These are phyloP conservation scores for Narcine bancroftii DNA, from an alignment of 2,113 vertebrate species.

Conservation along the genomic window DNA sequence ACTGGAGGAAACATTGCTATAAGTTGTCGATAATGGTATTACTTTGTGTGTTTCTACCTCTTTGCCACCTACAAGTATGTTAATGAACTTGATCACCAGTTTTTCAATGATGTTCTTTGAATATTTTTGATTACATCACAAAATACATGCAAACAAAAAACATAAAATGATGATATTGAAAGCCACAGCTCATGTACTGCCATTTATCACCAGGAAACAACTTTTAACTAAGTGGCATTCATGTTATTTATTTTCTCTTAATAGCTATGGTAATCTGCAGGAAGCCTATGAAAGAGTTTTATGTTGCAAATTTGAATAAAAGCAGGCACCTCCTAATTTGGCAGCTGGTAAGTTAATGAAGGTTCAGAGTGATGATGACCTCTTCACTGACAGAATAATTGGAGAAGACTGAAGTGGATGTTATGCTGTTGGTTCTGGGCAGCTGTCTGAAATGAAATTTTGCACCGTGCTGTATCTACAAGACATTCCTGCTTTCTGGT, in stretches of 20 bases:
- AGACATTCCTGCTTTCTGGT: neutral
- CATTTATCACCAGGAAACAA: constrained; percentile 14
- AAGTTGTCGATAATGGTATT: neutral
- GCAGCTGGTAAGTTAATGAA: constrained; percentile 35
- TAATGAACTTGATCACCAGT: neutral
- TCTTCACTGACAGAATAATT: constrained; percentile 39
- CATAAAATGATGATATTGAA: neutral
- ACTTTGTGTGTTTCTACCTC: neutral
- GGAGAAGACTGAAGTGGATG: constrained; percentile 40
- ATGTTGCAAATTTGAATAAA: constrained; percentile 38
- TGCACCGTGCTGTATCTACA: neutral
- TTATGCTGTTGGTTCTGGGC: constrained; percentile 38
- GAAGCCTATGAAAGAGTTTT: neutral
- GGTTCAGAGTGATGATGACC: constrained; percentile 39
- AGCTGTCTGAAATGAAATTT: constrained; percentile 20
- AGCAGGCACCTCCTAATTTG: constrained; percentile 35
- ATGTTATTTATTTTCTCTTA: constrained; percentile 14
- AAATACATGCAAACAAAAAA: neutral
- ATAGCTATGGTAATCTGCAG: neutral
- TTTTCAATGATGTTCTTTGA: neutral
- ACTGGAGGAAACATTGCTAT: neutral
- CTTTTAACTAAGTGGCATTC: neutral
- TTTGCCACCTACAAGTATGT: neutral
- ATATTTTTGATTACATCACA: constrained; percentile 5
- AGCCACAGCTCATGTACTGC: neutral